Evolutionary conservation across 2,888 invertebrate genomes (phyloP).

Genomic region (Bombylius discolor): DNA sequence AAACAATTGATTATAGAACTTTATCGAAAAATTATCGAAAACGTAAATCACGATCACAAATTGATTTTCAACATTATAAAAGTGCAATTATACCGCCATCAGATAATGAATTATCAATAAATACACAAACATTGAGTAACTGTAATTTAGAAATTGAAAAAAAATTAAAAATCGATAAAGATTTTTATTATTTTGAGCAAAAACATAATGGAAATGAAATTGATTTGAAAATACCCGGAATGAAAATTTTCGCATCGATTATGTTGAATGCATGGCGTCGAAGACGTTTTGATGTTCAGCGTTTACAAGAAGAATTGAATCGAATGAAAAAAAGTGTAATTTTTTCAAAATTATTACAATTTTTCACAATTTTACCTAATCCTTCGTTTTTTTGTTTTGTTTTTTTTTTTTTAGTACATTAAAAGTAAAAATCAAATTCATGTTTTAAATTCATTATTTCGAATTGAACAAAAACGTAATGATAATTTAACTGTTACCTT

Average conservation of each 20-base stretch:
- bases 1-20: too few relatives aligned
- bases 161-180: not conserved
- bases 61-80: constrained; percentile 25
- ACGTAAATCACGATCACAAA: constrained; percentile 28
- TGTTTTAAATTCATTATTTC: constrained; percentile 24
- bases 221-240: constrained; percentile 21
- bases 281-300: constrained; percentile 22
- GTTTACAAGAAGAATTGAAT: constrained; percentile 18
- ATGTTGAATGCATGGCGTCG: constrained; percentile 30
- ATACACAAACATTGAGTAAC: not conserved
- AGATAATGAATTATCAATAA: not conserved
- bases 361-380: not conserved
- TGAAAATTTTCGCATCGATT: constrained; percentile 24
- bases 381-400: not conserved
- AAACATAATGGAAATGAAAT: constrained; percentile 3
- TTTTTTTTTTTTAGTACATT: constrained; percentile 18
- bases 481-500: constrained; percentile 24
- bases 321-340: constrained; percentile 21
- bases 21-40: constrained; percentile 11
- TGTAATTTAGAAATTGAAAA: not conserved
- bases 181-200: not conserved
- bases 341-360: not conserved
- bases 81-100: not conserved
- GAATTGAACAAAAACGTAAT: constrained; percentile 27
- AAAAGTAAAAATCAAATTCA: constrained; percentile 24